Evolutionary conservation across 2,888 invertebrate species (phyloP).

Genomic region (Metalampra italica): DNA sequence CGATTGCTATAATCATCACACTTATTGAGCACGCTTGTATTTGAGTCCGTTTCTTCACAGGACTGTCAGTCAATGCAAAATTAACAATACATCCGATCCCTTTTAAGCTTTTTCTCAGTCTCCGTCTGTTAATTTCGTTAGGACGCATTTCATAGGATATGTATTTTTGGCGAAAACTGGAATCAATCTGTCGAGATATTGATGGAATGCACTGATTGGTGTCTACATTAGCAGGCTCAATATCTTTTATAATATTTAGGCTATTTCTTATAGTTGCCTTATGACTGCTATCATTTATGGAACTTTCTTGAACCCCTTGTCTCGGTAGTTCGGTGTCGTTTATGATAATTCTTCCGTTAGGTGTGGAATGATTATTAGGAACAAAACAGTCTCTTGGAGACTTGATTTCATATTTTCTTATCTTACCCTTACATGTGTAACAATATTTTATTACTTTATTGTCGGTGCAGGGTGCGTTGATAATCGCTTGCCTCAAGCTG

Average conservation of each 20-base stretch:
- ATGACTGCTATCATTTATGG: constrained; percentile 25
- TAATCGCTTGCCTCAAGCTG: constrained; percentile 47
- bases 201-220: constrained; percentile 57
- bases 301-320: constrained; percentile 27
- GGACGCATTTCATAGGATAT: constrained; percentile 51
- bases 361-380: constrained; percentile 65
- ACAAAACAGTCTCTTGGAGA: constrained; percentile 43
- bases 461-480: constrained; percentile 43
- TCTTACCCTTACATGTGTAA: constrained; percentile 65
- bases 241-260: constrained; percentile 24
- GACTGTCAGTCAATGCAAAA: constrained; percentile 62
- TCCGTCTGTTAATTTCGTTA: constrained; percentile 43
- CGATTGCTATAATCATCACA: constrained; percentile 72
- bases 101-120: constrained; percentile 67
- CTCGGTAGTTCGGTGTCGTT: constrained; percentile 13
- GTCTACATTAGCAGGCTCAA: constrained; percentile 25
- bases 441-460: constrained; percentile 56
- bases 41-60: constrained; percentile 68
- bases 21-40: constrained; percentile 76
- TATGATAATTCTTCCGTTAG: constrained; percentile 33
- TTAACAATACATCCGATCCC: constrained; percentile 69
- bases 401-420: constrained; percentile 65
- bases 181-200: constrained; percentile 65
- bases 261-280: constrained; percentile 28
- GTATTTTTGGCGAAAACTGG: constrained; percentile 60